Percentiles rank a stretch among this genome's conserved stretches.
These are phyloP conservation scores for Tricholaema leucomelas DNA, from an alignment of 2,113 vertebrate species.

Conservation along the genomic window DNA sequence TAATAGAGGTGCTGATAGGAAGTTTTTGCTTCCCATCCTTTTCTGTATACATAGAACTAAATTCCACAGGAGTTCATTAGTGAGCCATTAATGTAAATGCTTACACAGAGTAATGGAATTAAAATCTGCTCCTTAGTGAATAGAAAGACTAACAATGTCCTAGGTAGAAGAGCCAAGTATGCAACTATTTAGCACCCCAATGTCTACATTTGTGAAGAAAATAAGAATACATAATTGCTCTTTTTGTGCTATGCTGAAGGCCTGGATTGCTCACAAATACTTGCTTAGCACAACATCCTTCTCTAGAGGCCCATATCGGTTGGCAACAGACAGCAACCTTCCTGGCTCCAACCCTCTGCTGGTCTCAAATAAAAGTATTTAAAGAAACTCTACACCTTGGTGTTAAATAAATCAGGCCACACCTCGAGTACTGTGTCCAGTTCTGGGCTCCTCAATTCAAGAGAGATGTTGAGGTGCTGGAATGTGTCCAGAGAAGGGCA, in stretches of 20 bases:
- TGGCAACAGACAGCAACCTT: not conserved
- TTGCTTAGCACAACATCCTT: not conserved
- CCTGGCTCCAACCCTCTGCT: not conserved
- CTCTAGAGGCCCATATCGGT: not conserved
- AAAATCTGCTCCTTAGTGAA: not conserved
- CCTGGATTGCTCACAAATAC: not conserved
- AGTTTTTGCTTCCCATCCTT: not conserved
- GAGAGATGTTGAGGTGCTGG: too few relatives aligned
- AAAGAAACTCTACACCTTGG: not conserved
- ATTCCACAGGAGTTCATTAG: not conserved
- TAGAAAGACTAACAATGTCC: not conserved
- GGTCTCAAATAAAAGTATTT: not conserved
- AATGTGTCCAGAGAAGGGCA: too few relatives aligned
- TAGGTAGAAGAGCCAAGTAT: not conserved
- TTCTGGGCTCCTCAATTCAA: too few relatives aligned
- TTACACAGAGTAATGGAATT: not conserved
- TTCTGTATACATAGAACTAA: not conserved
- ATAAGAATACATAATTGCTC: not conserved
- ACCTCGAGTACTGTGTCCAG: too few relatives aligned
- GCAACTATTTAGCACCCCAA: not conserved
- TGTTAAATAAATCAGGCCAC: too few relatives aligned
- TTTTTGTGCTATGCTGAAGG: not conserved
- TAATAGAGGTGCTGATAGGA: not conserved
- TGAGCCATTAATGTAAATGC: not conserved
- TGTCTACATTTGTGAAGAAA: not conserved